Evolutionary conservation across 2,113 vertebrate genomes (phyloP), one percentile per base, ranked within the genome.

Genomic region (Alligator sinensis): DNA sequence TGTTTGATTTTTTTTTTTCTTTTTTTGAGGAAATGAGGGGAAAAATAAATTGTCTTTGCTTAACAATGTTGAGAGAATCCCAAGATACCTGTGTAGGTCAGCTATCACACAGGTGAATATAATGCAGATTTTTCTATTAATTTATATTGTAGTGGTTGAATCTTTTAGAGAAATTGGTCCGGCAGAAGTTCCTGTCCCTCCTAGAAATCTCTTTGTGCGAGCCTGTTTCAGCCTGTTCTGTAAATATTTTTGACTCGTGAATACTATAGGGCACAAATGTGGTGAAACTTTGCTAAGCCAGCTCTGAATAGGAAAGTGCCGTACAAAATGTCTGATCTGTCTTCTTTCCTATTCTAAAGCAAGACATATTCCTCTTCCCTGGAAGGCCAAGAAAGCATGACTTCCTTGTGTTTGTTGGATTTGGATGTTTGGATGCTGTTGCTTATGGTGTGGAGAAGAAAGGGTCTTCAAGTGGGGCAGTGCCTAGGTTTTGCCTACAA

Each of bases 41-140:
- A 17, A 21, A 60, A 76, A 62, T 58, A 22, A 7, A 3, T 30
- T 27, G 75, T 9, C 12, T 92, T 54, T 57, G 0, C 7, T 5
- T 85, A 63, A 87, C n/a, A 13, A 27, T 11, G 30, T 3, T 90
- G 66, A 64, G 87, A 84, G 68, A 21, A 57, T 19, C 55, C 68
- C 24, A 15, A 0, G 2, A 10, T 72, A 61, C 21, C 68, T 25
- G 28, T 16, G 77, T 70, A 14, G 62, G 28, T 27, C 0, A 0
- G 24, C 11, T 57, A 68, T 34, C 9, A 63, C 28, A 15, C 64
- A 82, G 54, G 28, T 18, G 78, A 80, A 11, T 1, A 14, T 5
- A 54, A 59, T 0, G n/a, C 47, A 11, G 4, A 19, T 82, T 34
- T 38, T 72, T 72, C 30, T 72, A 11, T 30, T 38, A 34, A 22